A percentile compares a stretch with the other conserved stretches of the same genome.
phyloP scores from a whole-genome alignment of 2,888 invertebrate species.

The Acanthococcus lagerstroemiae region DNA sequence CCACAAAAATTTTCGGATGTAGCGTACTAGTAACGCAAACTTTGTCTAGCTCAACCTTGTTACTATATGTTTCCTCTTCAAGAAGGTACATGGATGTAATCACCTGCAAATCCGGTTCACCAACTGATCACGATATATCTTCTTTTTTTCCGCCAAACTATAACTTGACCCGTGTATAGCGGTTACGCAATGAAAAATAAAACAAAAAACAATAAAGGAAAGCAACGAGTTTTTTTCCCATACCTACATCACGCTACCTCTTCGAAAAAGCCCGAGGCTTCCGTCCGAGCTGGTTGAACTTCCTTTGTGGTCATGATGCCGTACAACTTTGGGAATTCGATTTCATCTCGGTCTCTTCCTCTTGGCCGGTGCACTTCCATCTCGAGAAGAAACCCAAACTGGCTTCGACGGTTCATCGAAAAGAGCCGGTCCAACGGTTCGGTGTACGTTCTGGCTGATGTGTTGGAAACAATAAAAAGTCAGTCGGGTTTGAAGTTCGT shows the following conservation, averaged over 20 bases:
- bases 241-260: constrained; percentile 4
- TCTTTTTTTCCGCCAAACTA: constrained; percentile 8
- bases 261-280: constrained; percentile 6
- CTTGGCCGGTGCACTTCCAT: too few relatives aligned
- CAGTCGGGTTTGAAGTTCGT: not conserved
- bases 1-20: too few relatives aligned
- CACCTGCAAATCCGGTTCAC: constrained; percentile 21
- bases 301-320: too few relatives aligned
- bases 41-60: constrained; percentile 26
- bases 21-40: too few relatives aligned
- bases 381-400: too few relatives aligned
- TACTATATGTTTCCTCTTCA: constrained; percentile 20
- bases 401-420: too few relatives aligned
- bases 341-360: too few relatives aligned
- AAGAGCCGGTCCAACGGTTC: not conserved
- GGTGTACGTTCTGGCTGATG: not conserved
- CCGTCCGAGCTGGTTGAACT: too few relatives aligned
- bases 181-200: constrained; percentile 6
- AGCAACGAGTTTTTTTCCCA: constrained; percentile 12
- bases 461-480: not conserved
- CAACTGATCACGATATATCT: constrained; percentile 16
- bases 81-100: constrained; percentile 9
- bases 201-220: constrained; percentile 13
- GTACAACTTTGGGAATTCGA: too few relatives aligned
- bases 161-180: not conserved